Evolutionary conservation across 2,888 invertebrate species (phyloP).

Genomic region (Calephelis perditalis): DNA sequence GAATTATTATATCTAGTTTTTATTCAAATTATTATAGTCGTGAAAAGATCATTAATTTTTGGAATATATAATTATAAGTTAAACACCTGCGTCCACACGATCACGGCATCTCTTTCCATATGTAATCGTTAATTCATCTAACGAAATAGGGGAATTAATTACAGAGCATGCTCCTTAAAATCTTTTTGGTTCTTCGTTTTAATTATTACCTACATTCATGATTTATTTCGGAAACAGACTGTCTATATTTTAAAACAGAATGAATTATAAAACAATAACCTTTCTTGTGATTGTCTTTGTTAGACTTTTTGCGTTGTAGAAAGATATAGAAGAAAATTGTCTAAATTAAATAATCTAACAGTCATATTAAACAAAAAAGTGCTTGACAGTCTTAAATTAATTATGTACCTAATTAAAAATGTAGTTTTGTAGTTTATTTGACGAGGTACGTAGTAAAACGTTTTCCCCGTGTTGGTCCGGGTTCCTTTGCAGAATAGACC

Average conservation of each 20-base stretch:
- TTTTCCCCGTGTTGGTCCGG: too few species aligned
- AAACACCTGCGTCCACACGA: slow-evolving; percentile 67
- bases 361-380: too few species aligned
- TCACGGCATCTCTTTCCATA: slow-evolving; percentile 53
- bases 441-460: too few species aligned
- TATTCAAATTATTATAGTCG: slow-evolving; percentile 33
- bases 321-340: too few species aligned
- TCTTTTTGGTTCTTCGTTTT: slow-evolving; percentile 67
- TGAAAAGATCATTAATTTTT: slow-evolving; percentile 63
- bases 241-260: slow-evolving; percentile 12
- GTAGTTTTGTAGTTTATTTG: too few species aligned
- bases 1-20: slow-evolving; percentile 23
- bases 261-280: slow-evolving; percentile 1
- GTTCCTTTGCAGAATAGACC: too few species aligned
- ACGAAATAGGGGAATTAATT: slow-evolving; percentile 70
- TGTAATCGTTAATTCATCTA: slow-evolving; percentile 74
- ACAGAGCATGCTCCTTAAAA: slow-evolving; percentile 61
- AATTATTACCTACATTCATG: slow-evolving; percentile 63
- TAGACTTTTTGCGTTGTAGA: neutral
- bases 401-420: too few species aligned
- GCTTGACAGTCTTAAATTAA: too few species aligned
- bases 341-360: too few species aligned
- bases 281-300: neutral
- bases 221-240: slow-evolving; percentile 49
- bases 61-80: slow-evolving; percentile 58